Conservation (phyloP, 2,888 invertebrate species). For the Cheilosia grossa region DNA sequence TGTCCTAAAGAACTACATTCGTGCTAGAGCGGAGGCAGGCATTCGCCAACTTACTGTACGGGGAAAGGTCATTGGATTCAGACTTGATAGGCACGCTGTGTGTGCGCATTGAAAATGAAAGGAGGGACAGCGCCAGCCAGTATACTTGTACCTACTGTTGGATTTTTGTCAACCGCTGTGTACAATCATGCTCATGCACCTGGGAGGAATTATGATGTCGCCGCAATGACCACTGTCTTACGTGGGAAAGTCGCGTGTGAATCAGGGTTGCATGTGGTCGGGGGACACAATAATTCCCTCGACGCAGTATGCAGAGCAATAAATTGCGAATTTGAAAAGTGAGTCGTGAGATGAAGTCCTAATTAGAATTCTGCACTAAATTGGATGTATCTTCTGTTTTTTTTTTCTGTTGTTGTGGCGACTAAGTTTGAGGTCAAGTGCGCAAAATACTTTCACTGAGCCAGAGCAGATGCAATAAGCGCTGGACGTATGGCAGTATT, state of each 20-base stretch:
- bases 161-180: slow-evolving; percentile 21
- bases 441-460: slow-evolving; percentile 65
- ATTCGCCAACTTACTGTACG: slow-evolving; percentile 2
- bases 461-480: slow-evolving; percentile 34
- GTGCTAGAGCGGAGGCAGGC: slow-evolving; percentile 18
- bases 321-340: slow-evolving; percentile 69
- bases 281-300: slow-evolving; percentile 43
- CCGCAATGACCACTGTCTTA: slow-evolving; percentile 58
- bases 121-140: slow-evolving; percentile 25
- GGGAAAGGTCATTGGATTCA: slow-evolving; percentile 64
- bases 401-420: slow-evolving; percentile 33
- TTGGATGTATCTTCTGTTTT: too few species aligned
- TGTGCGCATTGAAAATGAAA: slow-evolving; percentile 62
- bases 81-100: slow-evolving; percentile 7
- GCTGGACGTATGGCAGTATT: slow-evolving; percentile 1
- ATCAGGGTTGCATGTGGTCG: slow-evolving; percentile 36
- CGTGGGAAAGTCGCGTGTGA: slow-evolving; percentile 67
- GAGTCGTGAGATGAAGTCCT: slow-evolving; percentile 67
- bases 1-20: slow-evolving; percentile 64
- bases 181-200: slow-evolving; percentile 31
- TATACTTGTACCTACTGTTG: neutral
- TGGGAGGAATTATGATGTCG: slow-evolving; percentile 67
- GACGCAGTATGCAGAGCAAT: slow-evolving; percentile 58
- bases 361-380: slow-evolving; percentile 41
- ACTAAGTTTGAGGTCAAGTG: slow-evolving; percentile 59